A percentile compares a stretch with the other conserved stretches of the same genome.
Evolutionary conservation across 2,888 invertebrate genomes (phyloP).

Genomic region (Tipula helvola): DNA sequence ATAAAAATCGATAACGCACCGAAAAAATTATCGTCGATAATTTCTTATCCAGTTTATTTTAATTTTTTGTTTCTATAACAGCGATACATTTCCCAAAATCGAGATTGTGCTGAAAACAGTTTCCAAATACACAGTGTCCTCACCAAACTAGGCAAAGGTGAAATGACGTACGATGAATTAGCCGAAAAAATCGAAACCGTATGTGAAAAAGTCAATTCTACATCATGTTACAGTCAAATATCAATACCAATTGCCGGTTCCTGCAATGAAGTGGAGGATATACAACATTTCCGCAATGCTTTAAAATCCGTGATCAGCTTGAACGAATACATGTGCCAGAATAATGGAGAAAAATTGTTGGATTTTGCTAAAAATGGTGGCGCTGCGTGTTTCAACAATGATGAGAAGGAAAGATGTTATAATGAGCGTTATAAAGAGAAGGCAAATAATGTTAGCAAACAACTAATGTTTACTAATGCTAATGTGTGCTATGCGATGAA

Average conservation of each 20-base stretch:
- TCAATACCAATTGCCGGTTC: not conserved
- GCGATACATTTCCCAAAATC: not conserved
- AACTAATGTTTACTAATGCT: too few relatives aligned
- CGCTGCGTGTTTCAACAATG: not conserved
- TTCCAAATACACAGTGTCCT: not conserved
- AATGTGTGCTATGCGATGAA: too few relatives aligned
- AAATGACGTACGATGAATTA: not conserved
- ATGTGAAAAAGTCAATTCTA: not conserved
- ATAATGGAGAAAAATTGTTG: not conserved
- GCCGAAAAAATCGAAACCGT: not conserved
- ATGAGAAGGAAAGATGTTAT: not conserved
- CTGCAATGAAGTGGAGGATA: not conserved
- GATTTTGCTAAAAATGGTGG: not conserved
- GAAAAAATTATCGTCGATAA: not conserved
- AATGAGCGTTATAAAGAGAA: not conserved
- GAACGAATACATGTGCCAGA: not conserved
- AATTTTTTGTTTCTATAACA: not conserved
- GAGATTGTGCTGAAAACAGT: not conserved
- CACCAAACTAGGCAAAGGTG: not conserved
- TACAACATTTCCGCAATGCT: not conserved
- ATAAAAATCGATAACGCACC: not conserved
- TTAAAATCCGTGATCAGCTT: not conserved
- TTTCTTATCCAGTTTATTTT: not conserved
- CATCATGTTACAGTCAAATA: not conserved
- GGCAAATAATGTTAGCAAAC: too few relatives aligned